phyloP scores from a whole-genome alignment of 2,888 invertebrate genomes.

The Creontiades dilutus region DNA sequence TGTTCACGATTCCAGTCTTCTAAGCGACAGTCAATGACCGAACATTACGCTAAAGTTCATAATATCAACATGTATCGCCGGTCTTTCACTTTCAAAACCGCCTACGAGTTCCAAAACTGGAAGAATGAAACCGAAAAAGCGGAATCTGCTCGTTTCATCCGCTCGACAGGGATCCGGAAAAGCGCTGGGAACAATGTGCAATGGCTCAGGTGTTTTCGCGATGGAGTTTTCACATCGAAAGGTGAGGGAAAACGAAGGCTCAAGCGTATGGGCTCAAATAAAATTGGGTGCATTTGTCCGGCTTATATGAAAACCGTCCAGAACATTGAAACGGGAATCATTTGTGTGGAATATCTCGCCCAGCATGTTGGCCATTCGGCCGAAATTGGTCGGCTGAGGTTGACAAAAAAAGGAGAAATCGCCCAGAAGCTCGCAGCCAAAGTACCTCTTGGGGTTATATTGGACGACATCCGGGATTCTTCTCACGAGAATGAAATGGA shows the following conservation, averaged over 20 bases:
- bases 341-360: neutral
- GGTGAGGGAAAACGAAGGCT: conserved; percentile 38
- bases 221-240: conserved; percentile 46
- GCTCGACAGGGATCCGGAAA: neutral
- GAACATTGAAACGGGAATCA: conserved; percentile 2
- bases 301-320: neutral
- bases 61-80: neutral
- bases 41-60: conserved; percentile 13
- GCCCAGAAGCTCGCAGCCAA: neutral
- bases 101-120: conserved; percentile 32
- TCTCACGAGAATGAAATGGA: neutral
- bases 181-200: neutral
- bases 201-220: conserved; percentile 13
- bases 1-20: too few species aligned
- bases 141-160: conserved; percentile 10
- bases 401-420: neutral
- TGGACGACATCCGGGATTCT: neutral
- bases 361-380: conserved; percentile 43
- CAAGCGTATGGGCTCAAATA: conserved; percentile 33
- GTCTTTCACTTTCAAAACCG: conserved; percentile 12
- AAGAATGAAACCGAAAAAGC: conserved; percentile 20
- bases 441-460: neutral
- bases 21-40: too few species aligned
- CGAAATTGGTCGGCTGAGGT: neutral
- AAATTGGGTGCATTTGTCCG: conserved; percentile 45